Evolutionary conservation across 2,113 vertebrate genomes (phyloP), one percentile per base, ranked within the genome.

Genomic region (Meles meles): DNA sequence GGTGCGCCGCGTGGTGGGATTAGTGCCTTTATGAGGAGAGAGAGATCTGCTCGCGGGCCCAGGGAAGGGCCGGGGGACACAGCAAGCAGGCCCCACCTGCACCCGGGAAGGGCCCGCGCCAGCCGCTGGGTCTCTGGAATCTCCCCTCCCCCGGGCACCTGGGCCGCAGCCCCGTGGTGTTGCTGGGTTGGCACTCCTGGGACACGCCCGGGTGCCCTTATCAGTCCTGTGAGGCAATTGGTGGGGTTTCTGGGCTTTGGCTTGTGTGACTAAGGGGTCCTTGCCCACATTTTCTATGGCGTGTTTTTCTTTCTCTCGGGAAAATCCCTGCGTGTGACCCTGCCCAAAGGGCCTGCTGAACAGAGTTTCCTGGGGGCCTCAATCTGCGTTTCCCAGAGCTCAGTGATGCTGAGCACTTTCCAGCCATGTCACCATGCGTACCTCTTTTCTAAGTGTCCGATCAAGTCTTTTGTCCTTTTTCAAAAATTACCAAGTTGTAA

Each of bases 131-230:
- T 37, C 69, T 63, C 55, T 2, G 15, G 25, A 47, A 18, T 15
- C 74, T 31, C 27, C 34, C 3, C 5, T 67, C 55, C 44, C 55
- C 29, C 17, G n/a, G 42, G 27, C 2, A 23, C n/a, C 57, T 47
- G 34, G n/a, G 47, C 10, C 31, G 29, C n/a, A 13, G 44, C 15
- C 21, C 12, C 79, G 25, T 5, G 20, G 5, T 14, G 20, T 21
- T 20, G n/a, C 42, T 39, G 55, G 5, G 6, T 18, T 0, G 15
- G 55, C 61, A 5, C 55, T n/a, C 12, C 71, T 27, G 79, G 37
- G 31, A 13, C 0, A 2, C 5, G 11, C 55, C 27, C 5, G 5
- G 15, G 69, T 18, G 21, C 7, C 11, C 17, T 10, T 6, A 0
- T 3, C n/a, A 1, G 11, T 0, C 55, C 52, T 15, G 34, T 25